These are phyloP conservation scores for Atherinomorus stipes DNA, from an alignment of 2,113 vertebrate genomes.

Conservation along the genomic window DNA sequence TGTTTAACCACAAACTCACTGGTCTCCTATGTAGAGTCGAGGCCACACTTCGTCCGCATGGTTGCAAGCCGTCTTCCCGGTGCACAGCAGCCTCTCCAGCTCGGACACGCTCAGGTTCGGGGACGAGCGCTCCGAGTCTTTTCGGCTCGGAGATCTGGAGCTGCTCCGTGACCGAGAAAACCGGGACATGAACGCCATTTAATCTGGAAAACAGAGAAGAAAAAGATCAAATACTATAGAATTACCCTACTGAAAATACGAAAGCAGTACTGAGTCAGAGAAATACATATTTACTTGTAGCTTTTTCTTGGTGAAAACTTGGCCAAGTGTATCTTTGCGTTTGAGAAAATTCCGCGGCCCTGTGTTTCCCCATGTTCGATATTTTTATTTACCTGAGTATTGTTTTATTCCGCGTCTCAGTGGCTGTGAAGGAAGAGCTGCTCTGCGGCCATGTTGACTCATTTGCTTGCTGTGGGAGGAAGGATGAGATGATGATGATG, in stretches of 20 bases:
- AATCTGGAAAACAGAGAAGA: slow-evolving; percentile 15
- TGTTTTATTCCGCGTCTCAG: slow-evolving; percentile 14
- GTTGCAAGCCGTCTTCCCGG: slow-evolving; percentile 93
- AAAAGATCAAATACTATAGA: neutral
- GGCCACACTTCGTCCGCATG: slow-evolving; percentile 97
- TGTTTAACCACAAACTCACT: slow-evolving; percentile 80
- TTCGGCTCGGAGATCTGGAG: slow-evolving; percentile 88
- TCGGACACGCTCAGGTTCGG: slow-evolving; percentile 89
- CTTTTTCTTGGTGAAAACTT: neutral
- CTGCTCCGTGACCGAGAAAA: slow-evolving; percentile 90
- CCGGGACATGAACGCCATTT: slow-evolving; percentile 94
- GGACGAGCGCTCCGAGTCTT: slow-evolving; percentile 79
- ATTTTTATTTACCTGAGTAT: slow-evolving; percentile 28
- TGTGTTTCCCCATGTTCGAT: neutral
- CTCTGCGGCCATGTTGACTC: slow-evolving; percentile 73
- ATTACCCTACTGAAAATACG: neutral
- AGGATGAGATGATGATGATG: slow-evolving; percentile 26
- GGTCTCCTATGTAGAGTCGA: slow-evolving; percentile 94
- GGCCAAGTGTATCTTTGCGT: neutral
- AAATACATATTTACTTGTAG: slow-evolving; percentile 33
- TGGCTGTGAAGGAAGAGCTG: slow-evolving; percentile 31
- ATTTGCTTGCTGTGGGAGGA: slow-evolving; percentile 32
- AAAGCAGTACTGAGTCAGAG: neutral
- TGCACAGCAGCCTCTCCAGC: slow-evolving; percentile 92
- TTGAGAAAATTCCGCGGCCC: neutral